Conservation (phyloP, 1,140 invertebrate genomes). For the Atta texana region DNA sequence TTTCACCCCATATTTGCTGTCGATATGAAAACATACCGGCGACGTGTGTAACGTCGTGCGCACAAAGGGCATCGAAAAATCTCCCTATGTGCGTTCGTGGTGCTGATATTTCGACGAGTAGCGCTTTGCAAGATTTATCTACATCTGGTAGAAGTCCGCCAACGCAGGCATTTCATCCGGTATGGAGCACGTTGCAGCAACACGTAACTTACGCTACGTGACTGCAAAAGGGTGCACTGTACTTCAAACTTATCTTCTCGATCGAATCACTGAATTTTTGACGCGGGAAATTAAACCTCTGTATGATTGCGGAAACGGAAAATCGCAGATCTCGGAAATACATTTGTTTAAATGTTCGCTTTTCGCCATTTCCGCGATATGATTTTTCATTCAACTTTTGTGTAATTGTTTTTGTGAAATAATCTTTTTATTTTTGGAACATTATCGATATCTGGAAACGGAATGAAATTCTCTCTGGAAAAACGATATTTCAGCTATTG, state of each 20-base stretch:
- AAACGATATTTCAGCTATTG: conserved; percentile 9
- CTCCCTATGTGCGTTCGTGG: conserved; percentile 12
- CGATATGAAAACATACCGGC: conserved; percentile 60
- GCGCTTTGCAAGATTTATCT: conserved; percentile 59
- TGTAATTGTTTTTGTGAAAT: conserved; percentile 10
- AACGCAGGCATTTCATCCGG: conserved; percentile 28
- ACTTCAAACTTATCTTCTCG: conserved; percentile 12
- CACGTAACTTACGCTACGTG: conserved; percentile 51
- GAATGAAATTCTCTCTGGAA: neutral
- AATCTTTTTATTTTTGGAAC: conserved; percentile 15
- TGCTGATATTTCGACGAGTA: conserved; percentile 49
- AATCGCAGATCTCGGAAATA: neutral
- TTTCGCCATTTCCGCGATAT: neutral
- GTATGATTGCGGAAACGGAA: neutral
- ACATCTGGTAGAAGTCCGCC: conserved; percentile 38
- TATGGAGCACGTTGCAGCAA: neutral
- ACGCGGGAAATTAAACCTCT: conserved; percentile 29
- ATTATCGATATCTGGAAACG: neutral
- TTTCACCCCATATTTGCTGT: conserved; percentile 60
- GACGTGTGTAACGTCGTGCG: conserved; percentile 44
- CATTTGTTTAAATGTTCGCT: neutral
- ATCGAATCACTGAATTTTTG: conserved; percentile 49
- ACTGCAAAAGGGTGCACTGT: conserved; percentile 19
- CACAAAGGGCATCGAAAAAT: conserved; percentile 54
- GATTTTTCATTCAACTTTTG: neutral